Evolutionary conservation across 2,797 vertebrate genomes (phyloP), one percentile per base, ranked within the genome.

Genomic region (Eospalax fontanierii): DNA sequence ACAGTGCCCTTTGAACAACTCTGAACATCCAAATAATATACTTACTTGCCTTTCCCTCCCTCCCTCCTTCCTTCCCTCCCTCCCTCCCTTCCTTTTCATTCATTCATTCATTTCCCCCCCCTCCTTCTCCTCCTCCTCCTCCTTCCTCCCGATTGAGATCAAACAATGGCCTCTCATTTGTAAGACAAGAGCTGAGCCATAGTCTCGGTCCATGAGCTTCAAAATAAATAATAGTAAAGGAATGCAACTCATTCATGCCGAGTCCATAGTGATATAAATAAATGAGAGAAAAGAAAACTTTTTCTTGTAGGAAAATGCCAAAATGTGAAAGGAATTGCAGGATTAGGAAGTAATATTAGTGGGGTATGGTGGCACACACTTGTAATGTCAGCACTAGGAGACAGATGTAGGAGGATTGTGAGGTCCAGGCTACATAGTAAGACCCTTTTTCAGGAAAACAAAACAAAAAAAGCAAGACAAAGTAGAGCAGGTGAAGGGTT

Each of bases 211-310:
- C 40, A 74, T 54, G 19, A 15, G 30, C 33, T 78, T 54, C 40
- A 70, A 74, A 68, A 63, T 85, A 79, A 75, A 63, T 87, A 89
- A 61, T 70, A 65, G 65, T 40, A 50, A 66, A n/a, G 43, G 76
- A 54, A 73, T 73, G 50, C 43, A 88, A 73, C 38, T 11, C n/a
- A 19, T 2, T 59, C n/a, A 66, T 88, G 24, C 57, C 26, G 11
- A 73, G 33, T 79, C 19, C 65, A 78, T 38, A 33, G 3, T 33
- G 26, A 82, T 54, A 70, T 54, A 90, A 81, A 84, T 74, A 65
- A 79, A 66, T n/a, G 14, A 63, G 50, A 86, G 6, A 65, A 59
- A 79, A 24, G 15, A 46, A 79, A 40, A 43, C 6, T 43, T 78
- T 89, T 35, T 78, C 38, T 74, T 79, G 11, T n/a, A 46, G 21